A percentile compares a stretch with the other conserved stretches of the same genome.
Conservation (phyloP, 2,113 vertebrate genomes). For the Malurus alboscapulatus region DNA sequence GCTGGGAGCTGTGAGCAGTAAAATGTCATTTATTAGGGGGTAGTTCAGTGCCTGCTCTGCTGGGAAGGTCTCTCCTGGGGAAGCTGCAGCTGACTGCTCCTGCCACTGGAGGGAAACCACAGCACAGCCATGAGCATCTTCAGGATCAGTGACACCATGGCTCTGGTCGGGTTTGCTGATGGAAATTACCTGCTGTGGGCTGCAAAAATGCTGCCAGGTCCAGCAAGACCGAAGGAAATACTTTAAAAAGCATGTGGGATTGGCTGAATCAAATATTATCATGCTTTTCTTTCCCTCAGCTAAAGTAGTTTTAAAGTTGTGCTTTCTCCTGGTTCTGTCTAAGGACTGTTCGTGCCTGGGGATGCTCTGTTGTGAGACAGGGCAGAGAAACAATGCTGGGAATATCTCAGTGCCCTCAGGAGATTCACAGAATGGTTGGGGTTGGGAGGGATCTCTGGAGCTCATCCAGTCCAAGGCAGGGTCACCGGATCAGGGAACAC, state of each 20-base stretch:
- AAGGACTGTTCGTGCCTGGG: neutral
- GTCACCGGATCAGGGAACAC: neutral
- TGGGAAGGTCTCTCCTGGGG: neutral
- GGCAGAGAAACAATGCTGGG: neutral
- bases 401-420: neutral
- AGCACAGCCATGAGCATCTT: rapidly evolving
- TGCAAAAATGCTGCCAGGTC: neutral
- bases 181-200: rapidly evolving
- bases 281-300: neutral
- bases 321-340: neutral
- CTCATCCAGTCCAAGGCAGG: neutral
- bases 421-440: neutral
- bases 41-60: rapidly evolving
- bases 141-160: rapidly evolving
- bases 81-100: neutral
- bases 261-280: neutral
- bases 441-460: neutral
- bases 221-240: neutral
- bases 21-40: rapidly evolving
- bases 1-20: neutral
- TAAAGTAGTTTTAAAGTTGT: neutral
- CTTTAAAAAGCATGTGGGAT: neutral
- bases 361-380: rapidly evolving
- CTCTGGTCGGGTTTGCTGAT: neutral
- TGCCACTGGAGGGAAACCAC: constrained; percentile 49